These are phyloP conservation scores for Chanos chanos DNA, from an alignment of 2,797 vertebrate genomes.

Conservation along the genomic window DNA sequence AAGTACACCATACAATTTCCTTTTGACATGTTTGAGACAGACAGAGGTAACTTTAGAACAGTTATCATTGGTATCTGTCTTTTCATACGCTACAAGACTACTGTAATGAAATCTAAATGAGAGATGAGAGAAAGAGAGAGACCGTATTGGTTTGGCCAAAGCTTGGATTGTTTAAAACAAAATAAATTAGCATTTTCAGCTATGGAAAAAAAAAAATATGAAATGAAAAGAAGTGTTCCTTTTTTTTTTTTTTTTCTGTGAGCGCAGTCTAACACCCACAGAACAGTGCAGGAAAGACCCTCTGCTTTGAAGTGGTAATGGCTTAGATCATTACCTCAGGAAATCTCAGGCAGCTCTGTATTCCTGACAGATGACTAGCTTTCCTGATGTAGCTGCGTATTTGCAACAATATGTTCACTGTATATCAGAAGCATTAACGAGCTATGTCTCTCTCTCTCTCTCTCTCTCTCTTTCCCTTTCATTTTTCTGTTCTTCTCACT, in stretches of 20 bases:
- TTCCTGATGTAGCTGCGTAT: slow-evolving; percentile 15
- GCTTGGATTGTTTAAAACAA: background rate
- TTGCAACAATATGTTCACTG: slow-evolving; percentile 27
- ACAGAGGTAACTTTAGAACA: too few species aligned
- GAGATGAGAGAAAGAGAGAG: too few species aligned
- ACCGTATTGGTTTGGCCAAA: too few species aligned
- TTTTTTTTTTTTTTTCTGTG: slow-evolving; percentile 12
- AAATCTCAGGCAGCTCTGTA: background rate
- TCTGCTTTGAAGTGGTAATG: slow-evolving; percentile 43
- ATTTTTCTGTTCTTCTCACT: slow-evolving; percentile 1
- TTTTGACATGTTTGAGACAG: too few species aligned
- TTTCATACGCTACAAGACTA: too few species aligned
- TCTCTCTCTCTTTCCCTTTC: background rate
- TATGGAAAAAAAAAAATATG: slow-evolving; percentile 10
- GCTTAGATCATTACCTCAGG: slow-evolving; percentile 33
- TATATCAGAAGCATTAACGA: slow-evolving; percentile 28
- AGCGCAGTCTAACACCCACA: slow-evolving; percentile 11
- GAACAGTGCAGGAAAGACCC: slow-evolving; percentile 24
- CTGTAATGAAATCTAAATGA: too few species aligned
- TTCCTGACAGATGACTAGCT: slow-evolving; percentile 33
- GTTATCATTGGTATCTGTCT: background rate
- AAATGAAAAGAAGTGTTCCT: slow-evolving; percentile 2
- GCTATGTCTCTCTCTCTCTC: slow-evolving; percentile 16
- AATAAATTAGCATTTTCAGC: slow-evolving; percentile 6
- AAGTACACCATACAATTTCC: too few species aligned